Percentiles rank a stretch among this genome's conserved stretches.
These are phyloP conservation scores for Phalacrocorax aristotelis DNA, from an alignment of 2,113 vertebrate species.

Conservation along the genomic window DNA sequence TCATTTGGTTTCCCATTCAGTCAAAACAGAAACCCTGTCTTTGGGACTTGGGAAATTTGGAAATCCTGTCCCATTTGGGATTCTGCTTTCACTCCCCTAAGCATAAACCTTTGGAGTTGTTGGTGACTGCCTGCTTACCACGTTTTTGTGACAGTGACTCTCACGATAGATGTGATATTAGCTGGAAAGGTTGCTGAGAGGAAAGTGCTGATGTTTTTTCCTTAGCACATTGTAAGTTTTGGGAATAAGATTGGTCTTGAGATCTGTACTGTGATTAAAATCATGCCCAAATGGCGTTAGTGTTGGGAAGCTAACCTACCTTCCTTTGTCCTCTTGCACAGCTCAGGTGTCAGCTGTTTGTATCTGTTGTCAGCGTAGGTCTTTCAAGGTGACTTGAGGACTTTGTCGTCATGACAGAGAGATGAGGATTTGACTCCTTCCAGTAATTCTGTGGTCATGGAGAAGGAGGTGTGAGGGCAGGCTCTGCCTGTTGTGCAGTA, in stretches of 20 bases:
- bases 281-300: neutral
- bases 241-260: neutral
- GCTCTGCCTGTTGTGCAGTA: neutral
- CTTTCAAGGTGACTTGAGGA: neutral
- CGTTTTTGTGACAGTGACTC: neutral
- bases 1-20: neutral
- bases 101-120: neutral
- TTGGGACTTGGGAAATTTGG: no score
- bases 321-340: neutral
- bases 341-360: neutral
- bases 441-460: neutral
- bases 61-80: neutral
- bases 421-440: neutral
- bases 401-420: neutral
- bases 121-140: neutral
- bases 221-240: neutral
- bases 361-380: neutral
- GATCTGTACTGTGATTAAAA: neutral
- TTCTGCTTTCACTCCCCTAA: neutral
- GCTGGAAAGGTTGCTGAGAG: neutral
- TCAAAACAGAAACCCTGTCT: neutral
- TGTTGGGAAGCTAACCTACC: neutral
- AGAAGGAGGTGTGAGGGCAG: neutral
- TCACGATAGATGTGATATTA: neutral
- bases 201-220: neutral